Evolutionary conservation across 2,113 vertebrate species (phyloP).

Genomic region (Isichthys henryi): DNA sequence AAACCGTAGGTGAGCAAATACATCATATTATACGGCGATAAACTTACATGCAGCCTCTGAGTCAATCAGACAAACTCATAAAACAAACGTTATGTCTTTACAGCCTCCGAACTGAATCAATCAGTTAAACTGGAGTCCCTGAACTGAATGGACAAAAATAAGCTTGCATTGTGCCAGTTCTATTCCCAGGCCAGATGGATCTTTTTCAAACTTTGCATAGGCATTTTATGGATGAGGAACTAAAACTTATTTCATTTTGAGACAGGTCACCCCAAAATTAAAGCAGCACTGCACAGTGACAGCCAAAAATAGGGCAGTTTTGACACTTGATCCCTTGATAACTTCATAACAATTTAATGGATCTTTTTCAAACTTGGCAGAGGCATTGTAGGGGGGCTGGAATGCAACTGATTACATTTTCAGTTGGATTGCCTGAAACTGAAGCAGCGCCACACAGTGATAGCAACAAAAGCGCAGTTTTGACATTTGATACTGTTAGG

Average conservation of each 20-base stretch:
- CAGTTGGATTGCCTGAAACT: background rate
- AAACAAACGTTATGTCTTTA: background rate
- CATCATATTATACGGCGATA: background rate
- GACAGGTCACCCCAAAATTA: background rate
- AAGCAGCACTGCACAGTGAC: background rate
- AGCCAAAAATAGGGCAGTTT: background rate
- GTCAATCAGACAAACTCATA: background rate
- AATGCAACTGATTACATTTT: background rate
- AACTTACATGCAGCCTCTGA: background rate
- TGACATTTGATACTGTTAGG: background rate
- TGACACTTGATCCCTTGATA: background rate
- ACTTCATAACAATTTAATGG: background rate
- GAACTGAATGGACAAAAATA: background rate
- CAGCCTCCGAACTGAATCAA: background rate
- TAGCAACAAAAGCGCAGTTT: background rate
- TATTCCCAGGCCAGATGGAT: background rate
- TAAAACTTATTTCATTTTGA: background rate
- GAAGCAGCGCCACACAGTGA: background rate
- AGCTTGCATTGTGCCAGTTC: background rate
- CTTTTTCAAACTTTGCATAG: background rate
- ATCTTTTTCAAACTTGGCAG: background rate
- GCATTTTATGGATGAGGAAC: background rate
- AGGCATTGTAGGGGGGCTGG: background rate
- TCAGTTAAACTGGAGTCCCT: background rate
- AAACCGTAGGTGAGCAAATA: background rate